Conservation (phyloP, 2,888 invertebrate species). For the Rotaria magnacalcarata region DNA sequence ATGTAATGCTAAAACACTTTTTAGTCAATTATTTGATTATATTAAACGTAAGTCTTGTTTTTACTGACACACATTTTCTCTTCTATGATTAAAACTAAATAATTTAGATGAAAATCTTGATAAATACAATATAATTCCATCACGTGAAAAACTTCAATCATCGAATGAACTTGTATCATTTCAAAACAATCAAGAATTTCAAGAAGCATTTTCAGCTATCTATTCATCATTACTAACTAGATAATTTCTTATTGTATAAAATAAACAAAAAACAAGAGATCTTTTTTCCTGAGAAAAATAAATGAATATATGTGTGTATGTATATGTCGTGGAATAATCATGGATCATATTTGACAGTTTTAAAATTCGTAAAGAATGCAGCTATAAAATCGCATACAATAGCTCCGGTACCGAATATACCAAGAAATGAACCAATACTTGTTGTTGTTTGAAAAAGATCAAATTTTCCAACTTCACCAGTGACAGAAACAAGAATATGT, state of each 20-base stretch:
- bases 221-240: conserved; percentile 20
- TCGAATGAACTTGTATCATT: background rate
- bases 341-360: background rate
- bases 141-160: conserved; percentile 10
- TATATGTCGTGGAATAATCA: background rate
- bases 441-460: conserved; percentile 17
- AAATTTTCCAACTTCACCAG: conserved; percentile 11
- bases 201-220: conserved; percentile 1
- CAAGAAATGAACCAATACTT: conserved; percentile 30
- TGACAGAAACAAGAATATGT: background rate
- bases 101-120: conserved; percentile 16
- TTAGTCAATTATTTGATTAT: conserved; percentile 34
- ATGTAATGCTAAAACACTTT: conserved; percentile 29
- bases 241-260: background rate
- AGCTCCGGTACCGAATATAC: background rate
- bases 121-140: conserved; percentile 28
- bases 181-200: conserved; percentile 19
- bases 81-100: background rate
- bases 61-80: too few species aligned
- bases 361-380: conserved; percentile 32
- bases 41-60: background rate
- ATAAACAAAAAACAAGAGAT: background rate
- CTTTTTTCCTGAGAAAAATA: background rate
- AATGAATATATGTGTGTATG: background rate
- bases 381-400: conserved; percentile 3